Evolutionary conservation across 1,140 invertebrate genomes (phyloP), one percentile per base, ranked within the genome.

Genomic region (Drosophila littoralis): DNA sequence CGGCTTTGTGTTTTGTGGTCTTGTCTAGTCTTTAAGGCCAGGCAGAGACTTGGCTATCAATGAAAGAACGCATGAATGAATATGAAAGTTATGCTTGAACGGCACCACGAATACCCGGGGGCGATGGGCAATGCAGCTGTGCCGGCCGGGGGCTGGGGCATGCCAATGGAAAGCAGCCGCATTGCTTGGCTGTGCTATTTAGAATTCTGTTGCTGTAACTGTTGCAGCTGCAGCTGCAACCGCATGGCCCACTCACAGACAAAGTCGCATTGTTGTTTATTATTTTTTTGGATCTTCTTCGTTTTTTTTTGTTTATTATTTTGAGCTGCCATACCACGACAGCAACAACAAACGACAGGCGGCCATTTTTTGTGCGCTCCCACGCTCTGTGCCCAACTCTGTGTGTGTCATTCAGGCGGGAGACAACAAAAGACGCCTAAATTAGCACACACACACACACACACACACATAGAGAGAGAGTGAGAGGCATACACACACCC

Each of bases 361-460:
- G 66, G 72, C 51, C 66, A 69, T 75, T 75, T 65, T 70, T 69
- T 59, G 22, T 17, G 22, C 7, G 5, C 52, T 33, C 17, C 43
- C 55, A 64, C 58, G 38, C 45, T 70, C 32, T 43, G 51, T 57
- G 63, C 57, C 42, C 51, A 65, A 57, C 61, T 59, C 59, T 76
- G 61, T 65, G 65, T 65, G 61, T 83, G 80, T 78, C 71, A 75
- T 79, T 77, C 43, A 74, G 50, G 50, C 69, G 65, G 54, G 51
- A 69, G 69, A 65, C 76, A 69, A 86, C 82, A 86, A 86, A 86
- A 79, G 82, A 67, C 60, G 68, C 76, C 76, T 74, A 86, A 86
- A 86, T 86, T 86, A 86, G 82, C 75, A 78, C 81, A 71, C 75
- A 75, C 68, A n/a, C n/a, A n/a, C n/a, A n/a, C 67, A 82, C 55